These are phyloP conservation scores for Rhorus exstirpatorius DNA, from an alignment of 2,888 invertebrate species.

Conservation along the genomic window DNA sequence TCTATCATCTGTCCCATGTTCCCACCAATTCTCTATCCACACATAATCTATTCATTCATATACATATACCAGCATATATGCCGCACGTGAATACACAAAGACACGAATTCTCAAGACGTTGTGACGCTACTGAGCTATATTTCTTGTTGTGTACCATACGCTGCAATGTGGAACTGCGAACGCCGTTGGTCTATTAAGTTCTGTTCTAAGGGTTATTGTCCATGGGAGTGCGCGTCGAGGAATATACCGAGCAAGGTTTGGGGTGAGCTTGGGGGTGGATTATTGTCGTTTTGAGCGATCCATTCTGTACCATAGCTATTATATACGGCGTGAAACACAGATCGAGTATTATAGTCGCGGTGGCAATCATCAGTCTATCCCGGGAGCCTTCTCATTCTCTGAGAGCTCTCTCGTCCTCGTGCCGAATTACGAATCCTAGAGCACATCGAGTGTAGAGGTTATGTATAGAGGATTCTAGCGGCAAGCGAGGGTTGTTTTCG, in stretches of 20 bases:
- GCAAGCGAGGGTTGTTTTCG: constrained; percentile 53
- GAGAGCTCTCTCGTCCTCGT: not conserved
- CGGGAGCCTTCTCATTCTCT: not conserved
- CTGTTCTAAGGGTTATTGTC: constrained; percentile 7
- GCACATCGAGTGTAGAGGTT: constrained; percentile 34
- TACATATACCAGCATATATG: not conserved
- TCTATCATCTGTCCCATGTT: not conserved
- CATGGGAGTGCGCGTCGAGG: not conserved
- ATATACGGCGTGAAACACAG: constrained; percentile 4
- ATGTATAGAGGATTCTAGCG: constrained; percentile 7
- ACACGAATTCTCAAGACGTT: constrained; percentile 15
- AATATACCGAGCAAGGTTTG: not conserved
- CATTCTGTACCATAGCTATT: not conserved
- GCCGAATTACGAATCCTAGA: constrained; percentile 26
- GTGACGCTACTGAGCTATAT: constrained; percentile 20
- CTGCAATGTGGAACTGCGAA: constrained; percentile 34
- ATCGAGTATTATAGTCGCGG: constrained; percentile 23
- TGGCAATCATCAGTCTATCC: not conserved
- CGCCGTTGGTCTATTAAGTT: constrained; percentile 6
- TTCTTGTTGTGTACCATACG: not conserved
- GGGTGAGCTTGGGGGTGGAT: constrained; percentile 18
- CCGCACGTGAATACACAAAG: not conserved
- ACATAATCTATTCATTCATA: not conserved
- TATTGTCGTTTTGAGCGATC: constrained; percentile 56
- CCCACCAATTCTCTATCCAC: not conserved